These are phyloP conservation scores for Acronicta alni DNA, from an alignment of 2,888 invertebrate species.

Conservation along the genomic window DNA sequence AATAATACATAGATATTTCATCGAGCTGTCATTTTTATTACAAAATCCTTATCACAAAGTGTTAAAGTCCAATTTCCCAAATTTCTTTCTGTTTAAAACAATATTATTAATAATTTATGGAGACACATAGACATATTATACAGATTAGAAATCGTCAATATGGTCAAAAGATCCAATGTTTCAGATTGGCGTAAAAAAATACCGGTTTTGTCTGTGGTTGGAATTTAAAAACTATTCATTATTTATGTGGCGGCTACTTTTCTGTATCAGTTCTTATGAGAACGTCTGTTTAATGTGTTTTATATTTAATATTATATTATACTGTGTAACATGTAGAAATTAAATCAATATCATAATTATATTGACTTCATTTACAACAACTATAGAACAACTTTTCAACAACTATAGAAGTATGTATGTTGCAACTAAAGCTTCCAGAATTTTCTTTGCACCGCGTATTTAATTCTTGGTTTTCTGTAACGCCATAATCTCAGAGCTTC, in stretches of 20 bases:
- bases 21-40: conserved; percentile 37
- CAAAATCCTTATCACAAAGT: conserved; percentile 31
- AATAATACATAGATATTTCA: conserved; percentile 49
- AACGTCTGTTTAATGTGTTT: conserved; percentile 8
- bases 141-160: conserved; percentile 51
- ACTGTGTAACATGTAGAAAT: too few relatives aligned
- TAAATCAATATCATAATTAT: too few relatives aligned
- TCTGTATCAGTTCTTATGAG: background rate
- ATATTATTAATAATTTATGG: conserved; percentile 56
- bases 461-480: too few relatives aligned
- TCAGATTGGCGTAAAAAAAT: conserved; percentile 42
- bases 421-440: too few relatives aligned
- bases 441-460: too few relatives aligned
- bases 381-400: too few relatives aligned
- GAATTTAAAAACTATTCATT: conserved; percentile 34
- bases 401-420: too few relatives aligned
- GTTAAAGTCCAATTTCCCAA: conserved; percentile 33
- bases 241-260: conserved; percentile 22
- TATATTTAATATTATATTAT: background rate
- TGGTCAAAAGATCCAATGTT: conserved; percentile 38
- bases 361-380: too few relatives aligned
- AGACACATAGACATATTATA: conserved; percentile 53
- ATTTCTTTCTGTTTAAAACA: conserved; percentile 24
- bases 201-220: conserved; percentile 28
- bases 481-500: too few relatives aligned